Conservation (phyloP, 2,113 vertebrate species). For the Forbesichthys papilliferus region DNA sequence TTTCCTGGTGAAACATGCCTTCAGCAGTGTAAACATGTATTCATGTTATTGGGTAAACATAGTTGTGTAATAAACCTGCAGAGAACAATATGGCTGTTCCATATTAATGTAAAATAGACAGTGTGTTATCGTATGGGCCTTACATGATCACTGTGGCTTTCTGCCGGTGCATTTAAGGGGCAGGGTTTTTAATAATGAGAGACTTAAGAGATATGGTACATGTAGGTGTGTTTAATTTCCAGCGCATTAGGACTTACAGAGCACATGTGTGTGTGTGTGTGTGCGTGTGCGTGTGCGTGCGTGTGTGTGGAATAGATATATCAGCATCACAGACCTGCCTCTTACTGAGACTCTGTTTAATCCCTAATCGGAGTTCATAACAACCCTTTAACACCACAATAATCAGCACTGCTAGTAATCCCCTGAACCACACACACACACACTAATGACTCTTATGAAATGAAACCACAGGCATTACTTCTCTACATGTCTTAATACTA, state of each 20-base stretch:
- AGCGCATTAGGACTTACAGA: background rate
- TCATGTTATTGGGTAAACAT: constrained; percentile 38
- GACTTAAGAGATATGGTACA: background rate
- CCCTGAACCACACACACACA: constrained; percentile 22
- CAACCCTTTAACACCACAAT: constrained; percentile 40
- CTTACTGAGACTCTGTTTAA: constrained; percentile 43
- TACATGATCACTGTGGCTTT: background rate
- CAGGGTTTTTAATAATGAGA: background rate
- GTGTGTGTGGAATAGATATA: constrained; percentile 39
- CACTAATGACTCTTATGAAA: background rate
- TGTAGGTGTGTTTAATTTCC: background rate
- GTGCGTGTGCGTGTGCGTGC: constrained; percentile 10
- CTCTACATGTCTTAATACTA: too few relatives aligned
- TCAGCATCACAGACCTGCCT: constrained; percentile 33
- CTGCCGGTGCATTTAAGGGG: background rate
- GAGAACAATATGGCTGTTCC: background rate
- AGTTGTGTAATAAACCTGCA: background rate
- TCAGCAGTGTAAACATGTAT: constrained; percentile 26
- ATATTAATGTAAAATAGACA: too few relatives aligned
- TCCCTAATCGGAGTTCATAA: constrained; percentile 45
- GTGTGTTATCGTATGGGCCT: background rate
- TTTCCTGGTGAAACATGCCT: constrained; percentile 47
- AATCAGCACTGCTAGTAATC: constrained; percentile 41
- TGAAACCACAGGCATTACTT: too few relatives aligned
- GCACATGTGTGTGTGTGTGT: background rate